A percentile compares a stretch with the other conserved stretches of the same genome.
phyloP scores from a whole-genome alignment of 2,888 invertebrate species.

The Ochropleura plecta region DNA sequence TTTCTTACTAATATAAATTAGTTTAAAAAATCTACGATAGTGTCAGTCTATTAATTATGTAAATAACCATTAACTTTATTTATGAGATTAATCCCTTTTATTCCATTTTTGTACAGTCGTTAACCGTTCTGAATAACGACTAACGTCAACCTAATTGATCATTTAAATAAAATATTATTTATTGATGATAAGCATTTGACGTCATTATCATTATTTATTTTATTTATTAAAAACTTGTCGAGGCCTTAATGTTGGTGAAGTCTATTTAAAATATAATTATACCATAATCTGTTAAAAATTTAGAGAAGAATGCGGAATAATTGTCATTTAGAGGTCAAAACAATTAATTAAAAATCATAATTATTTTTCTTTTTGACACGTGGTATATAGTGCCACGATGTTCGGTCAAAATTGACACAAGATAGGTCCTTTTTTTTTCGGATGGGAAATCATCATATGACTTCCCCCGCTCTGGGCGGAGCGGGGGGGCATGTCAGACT shows the following conservation, averaged over 20 bases:
- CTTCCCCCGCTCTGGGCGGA: too few relatives aligned
- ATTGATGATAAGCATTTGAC: constrained; percentile 1
- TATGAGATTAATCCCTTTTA: constrained; percentile 9
- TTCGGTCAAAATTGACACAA: not conserved
- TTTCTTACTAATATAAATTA: not conserved
- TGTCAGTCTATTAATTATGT: constrained; percentile 5
- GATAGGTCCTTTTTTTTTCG: too few relatives aligned
- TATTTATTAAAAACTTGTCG: constrained; percentile 23
- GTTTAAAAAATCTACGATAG: not conserved
- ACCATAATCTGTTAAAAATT: not conserved
- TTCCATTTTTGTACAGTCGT: constrained; percentile 1
- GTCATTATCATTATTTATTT: constrained; percentile 24
- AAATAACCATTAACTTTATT: constrained; percentile 12
- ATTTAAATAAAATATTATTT: constrained; percentile 38
- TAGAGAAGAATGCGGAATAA: constrained; percentile 29
- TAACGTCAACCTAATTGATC: constrained; percentile 32
- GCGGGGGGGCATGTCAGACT: too few relatives aligned
- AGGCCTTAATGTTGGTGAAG: not conserved
- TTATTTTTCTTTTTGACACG: not conserved
- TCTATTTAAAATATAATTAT: constrained; percentile 1
- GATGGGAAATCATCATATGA: too few relatives aligned
- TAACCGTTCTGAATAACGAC: constrained; percentile 20
- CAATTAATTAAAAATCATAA: not conserved
- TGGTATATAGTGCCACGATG: not conserved
- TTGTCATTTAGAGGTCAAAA: not conserved